Percentiles rank a stretch among this genome's conserved stretches.
phyloP scores from a whole-genome alignment of 2,888 invertebrate genomes.

The Anorthoa munda region DNA sequence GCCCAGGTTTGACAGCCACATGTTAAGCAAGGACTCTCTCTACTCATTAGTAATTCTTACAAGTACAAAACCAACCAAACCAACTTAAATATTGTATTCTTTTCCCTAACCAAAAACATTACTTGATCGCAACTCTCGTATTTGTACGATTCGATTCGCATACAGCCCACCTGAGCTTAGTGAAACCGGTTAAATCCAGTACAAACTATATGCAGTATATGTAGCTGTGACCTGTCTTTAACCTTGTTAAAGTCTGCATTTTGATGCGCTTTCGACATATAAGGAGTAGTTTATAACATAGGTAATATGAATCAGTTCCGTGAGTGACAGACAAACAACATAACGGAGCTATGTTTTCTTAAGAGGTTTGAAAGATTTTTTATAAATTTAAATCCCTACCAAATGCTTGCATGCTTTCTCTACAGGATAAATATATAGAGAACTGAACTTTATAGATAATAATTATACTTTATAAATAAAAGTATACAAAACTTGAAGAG shows the following conservation, averaged over 20 bases:
- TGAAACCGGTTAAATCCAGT: slow-evolving; percentile 66
- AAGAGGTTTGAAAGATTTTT: no score
- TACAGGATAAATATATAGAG: no score
- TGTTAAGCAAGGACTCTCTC: no score
- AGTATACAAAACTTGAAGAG: no score
- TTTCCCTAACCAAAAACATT: neutral
- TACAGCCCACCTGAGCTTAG: slow-evolving; percentile 15
- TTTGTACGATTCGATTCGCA: slow-evolving; percentile 7
- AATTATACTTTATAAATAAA: no score
- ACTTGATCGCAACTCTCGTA: neutral
- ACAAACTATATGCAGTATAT: slow-evolving; percentile 23
- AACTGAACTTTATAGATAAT: no score
- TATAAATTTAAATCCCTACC: no score
- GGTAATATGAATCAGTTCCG: neutral
- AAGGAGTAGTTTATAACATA: neutral
- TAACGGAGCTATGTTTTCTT: no score
- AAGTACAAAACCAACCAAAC: no score
- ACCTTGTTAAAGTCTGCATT: slow-evolving; percentile 19
- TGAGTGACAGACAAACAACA: neutral
- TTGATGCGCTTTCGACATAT: slow-evolving; percentile 21
- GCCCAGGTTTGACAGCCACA: no score
- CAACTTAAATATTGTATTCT: neutral
- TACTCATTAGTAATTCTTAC: no score
- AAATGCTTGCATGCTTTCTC: no score
- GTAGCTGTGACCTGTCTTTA: slow-evolving; percentile 16